phyloP scores from a whole-genome alignment of 2,797 vertebrate genomes.

The Cirrhinus mrigala region DNA sequence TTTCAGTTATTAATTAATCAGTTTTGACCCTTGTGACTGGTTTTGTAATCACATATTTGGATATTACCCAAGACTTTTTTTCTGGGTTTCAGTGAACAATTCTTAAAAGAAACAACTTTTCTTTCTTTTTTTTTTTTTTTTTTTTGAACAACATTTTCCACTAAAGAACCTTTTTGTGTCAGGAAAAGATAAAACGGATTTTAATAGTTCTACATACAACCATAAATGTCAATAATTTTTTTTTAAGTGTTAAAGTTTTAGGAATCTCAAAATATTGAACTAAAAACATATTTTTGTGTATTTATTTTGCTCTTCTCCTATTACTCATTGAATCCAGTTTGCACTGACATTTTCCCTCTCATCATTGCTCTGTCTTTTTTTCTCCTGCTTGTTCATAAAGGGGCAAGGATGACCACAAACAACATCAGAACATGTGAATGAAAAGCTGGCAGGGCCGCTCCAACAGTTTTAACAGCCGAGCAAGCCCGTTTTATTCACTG shows the following conservation, averaged over 20 bases:
- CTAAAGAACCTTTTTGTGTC: not conserved
- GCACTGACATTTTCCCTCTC: conserved; percentile 26
- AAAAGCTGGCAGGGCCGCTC: conserved; percentile 52
- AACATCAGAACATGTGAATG: conserved; percentile 65
- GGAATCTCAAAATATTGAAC: not conserved
- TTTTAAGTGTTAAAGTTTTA: not conserved
- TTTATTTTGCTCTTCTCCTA: not conserved
- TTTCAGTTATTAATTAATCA: too few species aligned
- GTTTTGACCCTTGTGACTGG: too few species aligned
- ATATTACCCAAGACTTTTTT: not conserved
- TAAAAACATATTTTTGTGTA: not conserved
- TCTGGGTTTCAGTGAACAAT: too few species aligned
- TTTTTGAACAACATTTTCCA: too few species aligned
- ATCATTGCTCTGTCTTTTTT: conserved; percentile 42
- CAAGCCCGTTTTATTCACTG: conserved; percentile 62
- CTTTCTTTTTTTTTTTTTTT: too few species aligned
- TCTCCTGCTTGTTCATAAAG: conserved; percentile 50
- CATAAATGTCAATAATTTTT: not conserved
- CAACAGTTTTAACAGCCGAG: conserved; percentile 58
- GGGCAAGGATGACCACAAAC: conserved; percentile 56
- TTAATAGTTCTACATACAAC: not conserved
- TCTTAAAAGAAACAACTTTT: too few species aligned
- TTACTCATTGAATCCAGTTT: not conserved
- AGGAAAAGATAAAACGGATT: not conserved
- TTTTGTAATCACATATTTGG: too few species aligned